phyloP scores from a whole-genome alignment of 1,140 invertebrate genomes.

The Brachionus sp. region DNA sequence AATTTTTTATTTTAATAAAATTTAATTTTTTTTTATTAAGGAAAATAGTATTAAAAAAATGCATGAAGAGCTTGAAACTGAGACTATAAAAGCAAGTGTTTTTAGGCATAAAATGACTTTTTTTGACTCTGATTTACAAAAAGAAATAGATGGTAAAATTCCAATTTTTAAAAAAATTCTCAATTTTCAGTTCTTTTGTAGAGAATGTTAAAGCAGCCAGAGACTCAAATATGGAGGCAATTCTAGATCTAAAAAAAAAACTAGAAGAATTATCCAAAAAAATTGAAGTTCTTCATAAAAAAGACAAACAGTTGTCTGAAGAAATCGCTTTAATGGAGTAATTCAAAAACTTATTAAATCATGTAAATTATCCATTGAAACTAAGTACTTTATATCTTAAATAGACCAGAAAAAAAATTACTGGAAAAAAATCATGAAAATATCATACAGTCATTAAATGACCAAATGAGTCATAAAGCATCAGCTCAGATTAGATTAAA shows the following conservation, averaged over 20 bases:
- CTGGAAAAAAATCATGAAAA: constrained; percentile 33
- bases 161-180: neutral
- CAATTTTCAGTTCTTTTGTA: neutral
- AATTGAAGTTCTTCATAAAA: constrained; percentile 36
- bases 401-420: constrained; percentile 24
- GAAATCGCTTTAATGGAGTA: constrained; percentile 38
- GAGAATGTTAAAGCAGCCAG: constrained; percentile 30
- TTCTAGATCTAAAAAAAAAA: constrained; percentile 15
- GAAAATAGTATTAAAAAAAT: constrained; percentile 27
- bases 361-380: neutral
- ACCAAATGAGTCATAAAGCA: constrained; percentile 34
- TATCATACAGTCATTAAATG: neutral
- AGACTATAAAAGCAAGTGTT: constrained; percentile 38
- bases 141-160: constrained; percentile 40
- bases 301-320: constrained; percentile 3
- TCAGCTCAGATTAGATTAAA: constrained; percentile 14
- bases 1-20: neutral
- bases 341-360: neutral
- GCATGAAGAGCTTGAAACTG: constrained; percentile 34
- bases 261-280: neutral
- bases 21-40: neutral
- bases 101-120: constrained; percentile 37
- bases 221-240: constrained; percentile 39
- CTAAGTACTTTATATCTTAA: neutral
- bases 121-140: constrained; percentile 24